Evolutionary conservation across 1,140 invertebrate genomes (phyloP), one percentile per base, ranked within the genome.

Genomic region (Bacillus rossius): DNA sequence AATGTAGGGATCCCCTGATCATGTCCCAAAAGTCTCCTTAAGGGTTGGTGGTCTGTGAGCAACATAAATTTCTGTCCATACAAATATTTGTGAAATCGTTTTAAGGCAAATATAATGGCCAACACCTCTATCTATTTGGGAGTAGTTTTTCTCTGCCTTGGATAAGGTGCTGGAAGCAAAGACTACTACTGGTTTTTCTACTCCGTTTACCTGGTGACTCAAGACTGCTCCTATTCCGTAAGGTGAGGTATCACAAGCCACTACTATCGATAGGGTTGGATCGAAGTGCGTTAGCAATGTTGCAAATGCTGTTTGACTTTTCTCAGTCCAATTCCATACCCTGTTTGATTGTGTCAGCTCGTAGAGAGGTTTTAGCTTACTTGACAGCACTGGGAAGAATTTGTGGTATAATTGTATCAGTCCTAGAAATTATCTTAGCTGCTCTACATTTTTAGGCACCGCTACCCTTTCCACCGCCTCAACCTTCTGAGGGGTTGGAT

Each of bases 151-250:
- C 64, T 81, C 73, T 29, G 69, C 64, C 7, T 54, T 7, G 4
- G 71, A 74, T 10, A 79, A 59, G 8, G 72, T 65, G 37, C 73
- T 57, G 3, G 74, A 79, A 4, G 73, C 73, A 60, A 69, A 79
- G 14, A 72, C 69, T 3, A 72, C 69, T 3, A 79, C 65, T 1
- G 71, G 71, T 22, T 62, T 65, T 65, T 71, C 69, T 19, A 53
- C 19, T 16, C 62, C 63, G n/a, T 72, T 64, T 16, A 70, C 62
- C 1, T 47, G 56, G 57, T 82, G 79, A 2, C 70, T 69, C 0
- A 83, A 58, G 7, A 79, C n/a, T n/a, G 70, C 72, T 0, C 77
- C 77, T 3, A 82, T 63, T 14, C 75, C 79, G 63, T 72, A 71
- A 0, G 68, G 58, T 41, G 70, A 75, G n/a, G 77, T 76, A 68